Conservation (phyloP, 2,888 invertebrate species). For the Incurvaria masculella region DNA sequence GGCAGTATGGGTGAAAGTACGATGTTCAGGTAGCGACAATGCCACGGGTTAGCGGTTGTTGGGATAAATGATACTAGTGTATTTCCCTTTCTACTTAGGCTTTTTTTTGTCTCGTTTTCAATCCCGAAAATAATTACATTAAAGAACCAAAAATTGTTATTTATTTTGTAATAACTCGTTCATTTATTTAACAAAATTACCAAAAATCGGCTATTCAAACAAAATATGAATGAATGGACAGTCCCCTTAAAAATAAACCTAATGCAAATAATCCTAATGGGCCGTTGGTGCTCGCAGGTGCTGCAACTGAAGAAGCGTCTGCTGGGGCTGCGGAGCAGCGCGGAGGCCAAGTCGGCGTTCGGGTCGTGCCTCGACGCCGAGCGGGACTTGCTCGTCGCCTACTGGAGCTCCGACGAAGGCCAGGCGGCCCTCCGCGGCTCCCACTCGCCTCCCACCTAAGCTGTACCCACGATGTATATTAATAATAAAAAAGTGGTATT, state of each 20-base stretch:
- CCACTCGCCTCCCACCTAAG: not conserved
- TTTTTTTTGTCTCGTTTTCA: too few species aligned
- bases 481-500: too few species aligned
- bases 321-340: conserved; percentile 45
- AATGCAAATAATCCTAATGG: too few species aligned
- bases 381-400: conserved; percentile 63
- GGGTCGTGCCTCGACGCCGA: conserved; percentile 64
- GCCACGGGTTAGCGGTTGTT: too few species aligned
- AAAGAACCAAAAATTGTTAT: too few species aligned
- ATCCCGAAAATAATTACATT: too few species aligned
- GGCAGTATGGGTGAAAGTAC: too few species aligned
- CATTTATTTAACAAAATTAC: not conserved
- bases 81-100: too few species aligned
- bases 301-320: conserved; percentile 53
- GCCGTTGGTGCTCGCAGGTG: conserved; percentile 51
- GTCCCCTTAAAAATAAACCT: conserved; percentile 1
- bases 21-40: too few species aligned
- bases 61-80: too few species aligned
- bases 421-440: conserved; percentile 32
- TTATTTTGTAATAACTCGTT: too few species aligned
- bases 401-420: conserved; percentile 73
- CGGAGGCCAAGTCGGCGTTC: conserved; percentile 57
- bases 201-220: conserved; percentile 1
- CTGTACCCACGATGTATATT: too few species aligned
- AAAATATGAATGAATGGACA: conserved; percentile 2